Percentiles rank a stretch among this genome's conserved stretches.
Evolutionary conservation across 1,140 invertebrate species (phyloP).

Genomic region (Trichomalopsis sarcophagae): DNA sequence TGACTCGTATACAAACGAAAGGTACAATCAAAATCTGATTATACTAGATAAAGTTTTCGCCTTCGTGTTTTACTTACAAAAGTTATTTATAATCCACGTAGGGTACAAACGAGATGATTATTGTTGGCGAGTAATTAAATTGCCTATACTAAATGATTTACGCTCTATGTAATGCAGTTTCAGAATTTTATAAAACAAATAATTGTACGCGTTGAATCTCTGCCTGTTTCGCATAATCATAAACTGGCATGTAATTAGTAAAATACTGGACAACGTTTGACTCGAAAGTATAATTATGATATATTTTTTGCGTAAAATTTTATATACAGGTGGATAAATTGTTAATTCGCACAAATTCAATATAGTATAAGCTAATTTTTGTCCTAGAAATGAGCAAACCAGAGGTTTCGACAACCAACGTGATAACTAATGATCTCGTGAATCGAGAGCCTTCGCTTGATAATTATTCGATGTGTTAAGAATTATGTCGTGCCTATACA

Average conservation of each 20-base stretch:
- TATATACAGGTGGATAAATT: not conserved
- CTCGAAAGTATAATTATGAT: not conserved
- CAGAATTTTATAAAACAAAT: slow-evolving; percentile 1
- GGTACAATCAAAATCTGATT: slow-evolving; percentile 21
- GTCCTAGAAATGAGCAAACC: not conserved
- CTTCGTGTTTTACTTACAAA: slow-evolving; percentile 19
- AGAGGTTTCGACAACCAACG: not conserved
- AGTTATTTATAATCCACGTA: slow-evolving; percentile 31
- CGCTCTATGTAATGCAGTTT: not conserved
- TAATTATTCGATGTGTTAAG: slow-evolving; percentile 28
- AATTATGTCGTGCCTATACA: slow-evolving; percentile 43
- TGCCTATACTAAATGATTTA: not conserved
- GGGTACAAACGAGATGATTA: slow-evolving; percentile 28
- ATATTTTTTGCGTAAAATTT: not conserved
- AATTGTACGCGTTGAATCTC: not conserved
- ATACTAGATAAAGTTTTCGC: not conserved
- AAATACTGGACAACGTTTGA: not conserved
- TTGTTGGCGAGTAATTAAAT: slow-evolving; percentile 12
- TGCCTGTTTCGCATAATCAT: not conserved
- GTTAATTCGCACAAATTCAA: not conserved
- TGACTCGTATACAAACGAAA: not conserved
- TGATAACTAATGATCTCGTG: not conserved
- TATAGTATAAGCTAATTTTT: not conserved
- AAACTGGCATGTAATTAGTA: not conserved
- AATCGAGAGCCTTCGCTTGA: slow-evolving; percentile 38